phyloP scores from a whole-genome alignment of 2,113 vertebrate species.

The Bos javanicus region DNA sequence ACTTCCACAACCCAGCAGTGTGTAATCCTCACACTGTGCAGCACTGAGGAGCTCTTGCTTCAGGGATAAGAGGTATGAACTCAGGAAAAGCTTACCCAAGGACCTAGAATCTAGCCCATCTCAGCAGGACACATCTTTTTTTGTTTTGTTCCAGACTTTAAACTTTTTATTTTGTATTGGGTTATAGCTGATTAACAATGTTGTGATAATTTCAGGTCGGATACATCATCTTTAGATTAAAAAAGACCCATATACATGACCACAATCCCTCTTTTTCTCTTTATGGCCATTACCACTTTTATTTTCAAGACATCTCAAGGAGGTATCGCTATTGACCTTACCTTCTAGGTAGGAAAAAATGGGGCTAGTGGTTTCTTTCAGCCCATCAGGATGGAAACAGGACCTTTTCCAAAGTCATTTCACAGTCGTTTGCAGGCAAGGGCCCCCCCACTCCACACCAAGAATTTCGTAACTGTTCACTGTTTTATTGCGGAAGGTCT shows the following conservation, averaged over 20 bases:
- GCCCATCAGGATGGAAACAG: not conserved
- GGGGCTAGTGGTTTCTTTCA: not conserved
- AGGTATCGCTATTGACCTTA: not conserved
- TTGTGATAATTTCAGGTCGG: not conserved
- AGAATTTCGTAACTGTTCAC: not conserved
- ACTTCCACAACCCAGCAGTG: not conserved
- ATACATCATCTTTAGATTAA: not conserved
- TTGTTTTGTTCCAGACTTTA: not conserved
- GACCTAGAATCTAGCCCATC: too few relatives aligned
- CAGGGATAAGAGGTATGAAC: not conserved
- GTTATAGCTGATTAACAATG: not conserved
- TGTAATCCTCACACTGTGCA: accelerated
- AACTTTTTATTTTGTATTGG: not conserved
- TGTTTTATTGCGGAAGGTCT: not conserved
- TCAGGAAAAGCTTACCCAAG: not conserved
- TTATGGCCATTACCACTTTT: not conserved
- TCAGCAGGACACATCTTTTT: not conserved
- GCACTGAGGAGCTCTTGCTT: not conserved
- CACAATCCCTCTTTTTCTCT: not conserved
- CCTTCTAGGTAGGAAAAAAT: not conserved
- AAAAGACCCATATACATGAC: not conserved
- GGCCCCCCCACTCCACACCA: accelerated
- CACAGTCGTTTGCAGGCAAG: not conserved
- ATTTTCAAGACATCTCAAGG: not conserved
- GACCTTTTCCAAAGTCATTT: not conserved